These are phyloP conservation scores for Sciurus carolinensis DNA, from an alignment of 2,797 vertebrate species.

Conservation along the genomic window DNA sequence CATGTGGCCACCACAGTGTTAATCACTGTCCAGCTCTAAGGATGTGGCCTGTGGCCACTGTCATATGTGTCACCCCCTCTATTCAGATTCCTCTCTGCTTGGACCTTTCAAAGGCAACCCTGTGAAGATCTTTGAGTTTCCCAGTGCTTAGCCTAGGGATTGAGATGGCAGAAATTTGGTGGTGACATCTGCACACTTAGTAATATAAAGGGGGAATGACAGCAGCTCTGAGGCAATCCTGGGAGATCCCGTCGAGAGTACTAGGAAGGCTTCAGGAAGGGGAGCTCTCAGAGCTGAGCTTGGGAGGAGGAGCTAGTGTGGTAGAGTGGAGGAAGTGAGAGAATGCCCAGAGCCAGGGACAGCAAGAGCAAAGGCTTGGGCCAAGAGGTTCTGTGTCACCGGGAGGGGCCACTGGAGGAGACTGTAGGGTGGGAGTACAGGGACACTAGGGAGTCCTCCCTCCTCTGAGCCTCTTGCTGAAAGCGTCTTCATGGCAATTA, in stretches of 20 bases:
- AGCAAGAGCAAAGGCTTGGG: background rate
- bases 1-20: background rate
- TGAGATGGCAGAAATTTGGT: background rate
- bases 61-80: rapidly evolving
- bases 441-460: background rate
- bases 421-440: background rate
- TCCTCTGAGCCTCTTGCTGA: background rate
- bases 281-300: background rate
- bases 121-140: background rate
- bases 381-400: background rate
- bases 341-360: background rate
- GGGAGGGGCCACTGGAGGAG: background rate
- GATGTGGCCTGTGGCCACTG: background rate
- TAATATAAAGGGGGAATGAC: background rate
- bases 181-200: background rate
- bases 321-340: background rate
- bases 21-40: background rate
- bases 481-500: background rate
- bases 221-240: background rate
- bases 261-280: background rate
- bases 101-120: too few relatives aligned
- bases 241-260: background rate
- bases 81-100: background rate
- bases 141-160: background rate
- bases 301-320: background rate